These are phyloP conservation scores for Gobiocypris rarus DNA, from an alignment of 2,113 vertebrate species.

Conservation along the genomic window DNA sequence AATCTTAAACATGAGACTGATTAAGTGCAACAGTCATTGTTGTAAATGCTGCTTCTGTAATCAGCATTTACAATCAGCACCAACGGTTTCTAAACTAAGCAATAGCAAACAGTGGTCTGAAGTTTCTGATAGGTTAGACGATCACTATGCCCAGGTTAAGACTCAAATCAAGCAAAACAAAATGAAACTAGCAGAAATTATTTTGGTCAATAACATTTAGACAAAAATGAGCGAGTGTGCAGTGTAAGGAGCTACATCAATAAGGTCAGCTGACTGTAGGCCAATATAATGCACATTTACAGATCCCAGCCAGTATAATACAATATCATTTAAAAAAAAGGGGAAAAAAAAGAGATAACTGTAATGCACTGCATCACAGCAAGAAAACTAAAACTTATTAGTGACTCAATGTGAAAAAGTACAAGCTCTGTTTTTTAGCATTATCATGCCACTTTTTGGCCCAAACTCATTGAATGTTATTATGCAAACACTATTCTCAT, in stretches of 20 bases:
- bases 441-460: not conserved
- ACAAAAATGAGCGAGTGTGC: not conserved
- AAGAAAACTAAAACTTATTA: not conserved
- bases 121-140: not conserved
- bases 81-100: not conserved
- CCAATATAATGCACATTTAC: not conserved
- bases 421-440: not conserved
- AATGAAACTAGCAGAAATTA: not conserved
- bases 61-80: not conserved
- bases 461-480: not conserved
- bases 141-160: not conserved
- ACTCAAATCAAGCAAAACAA: not conserved
- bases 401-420: not conserved
- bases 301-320: not conserved
- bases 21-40: not conserved
- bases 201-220: constrained; percentile 1
- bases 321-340: too few relatives aligned
- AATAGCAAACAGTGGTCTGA: not conserved
- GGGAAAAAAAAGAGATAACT: not conserved
- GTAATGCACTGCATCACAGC: constrained; percentile 31
- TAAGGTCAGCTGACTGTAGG: not conserved
- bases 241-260: not conserved
- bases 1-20: constrained; percentile 31
- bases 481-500: not conserved
- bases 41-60: not conserved